Conservation (phyloP, 2,888 invertebrate species). For the Drosophila fulvimacula region DNA sequence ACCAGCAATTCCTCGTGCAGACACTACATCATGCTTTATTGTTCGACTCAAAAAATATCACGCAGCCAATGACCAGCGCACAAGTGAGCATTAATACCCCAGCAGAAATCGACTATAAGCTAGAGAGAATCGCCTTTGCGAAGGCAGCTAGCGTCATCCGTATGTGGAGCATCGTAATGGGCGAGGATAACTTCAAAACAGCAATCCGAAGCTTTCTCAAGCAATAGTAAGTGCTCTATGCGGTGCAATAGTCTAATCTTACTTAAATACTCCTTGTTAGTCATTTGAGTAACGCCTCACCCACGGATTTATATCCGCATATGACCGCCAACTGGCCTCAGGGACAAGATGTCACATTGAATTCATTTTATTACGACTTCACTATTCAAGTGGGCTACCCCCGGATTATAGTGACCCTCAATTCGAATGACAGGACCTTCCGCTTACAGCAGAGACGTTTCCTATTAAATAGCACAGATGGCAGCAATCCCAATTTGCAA, state of each 20-base stretch:
- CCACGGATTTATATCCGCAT: background rate
- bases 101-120: background rate
- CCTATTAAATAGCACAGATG: background rate
- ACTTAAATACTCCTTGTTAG: background rate
- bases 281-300: background rate
- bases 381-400: conserved; percentile 2
- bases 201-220: background rate
- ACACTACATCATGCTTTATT: background rate
- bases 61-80: conserved; percentile 1
- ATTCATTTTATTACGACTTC: background rate
- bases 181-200: background rate
- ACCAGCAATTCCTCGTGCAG: background rate
- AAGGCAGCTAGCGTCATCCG: conserved; percentile 7
- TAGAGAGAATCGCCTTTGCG: background rate
- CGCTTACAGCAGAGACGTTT: background rate
- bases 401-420: background rate
- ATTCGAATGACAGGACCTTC: background rate
- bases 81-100: background rate
- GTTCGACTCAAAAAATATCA: background rate
- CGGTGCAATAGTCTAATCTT: background rate
- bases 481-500: background rate
- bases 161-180: background rate
- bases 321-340: background rate
- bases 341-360: background rate
- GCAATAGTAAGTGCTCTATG: background rate